Evolutionary conservation across 2,113 vertebrate genomes (phyloP).

Genomic region (Tamias sibiricus): DNA sequence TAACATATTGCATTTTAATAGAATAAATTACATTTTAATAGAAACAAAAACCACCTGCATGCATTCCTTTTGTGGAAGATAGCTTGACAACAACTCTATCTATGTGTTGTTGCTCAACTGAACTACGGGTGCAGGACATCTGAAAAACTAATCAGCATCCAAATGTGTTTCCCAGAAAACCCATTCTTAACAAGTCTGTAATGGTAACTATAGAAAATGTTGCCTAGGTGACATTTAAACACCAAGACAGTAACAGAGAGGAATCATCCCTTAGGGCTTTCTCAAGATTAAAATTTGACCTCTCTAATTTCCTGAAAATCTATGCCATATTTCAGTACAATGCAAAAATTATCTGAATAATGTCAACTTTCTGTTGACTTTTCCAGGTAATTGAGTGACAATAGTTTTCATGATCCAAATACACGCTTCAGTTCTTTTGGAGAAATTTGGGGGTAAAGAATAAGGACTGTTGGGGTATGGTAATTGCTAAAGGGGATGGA

Average conservation of each 20-base stretch:
- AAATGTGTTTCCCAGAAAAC: conserved; percentile 63
- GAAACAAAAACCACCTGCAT: neutral
- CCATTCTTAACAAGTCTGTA: neutral
- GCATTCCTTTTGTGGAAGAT: neutral
- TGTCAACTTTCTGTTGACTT: neutral
- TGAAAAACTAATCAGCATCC: conserved; percentile 65
- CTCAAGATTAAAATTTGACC: conserved; percentile 23
- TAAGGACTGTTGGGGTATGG: neutral
- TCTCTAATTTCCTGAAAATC: conserved; percentile 22
- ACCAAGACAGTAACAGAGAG: conserved; percentile 31
- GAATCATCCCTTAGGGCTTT: neutral
- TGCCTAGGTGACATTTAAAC: conserved; percentile 59
- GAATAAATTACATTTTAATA: conserved; percentile 29
- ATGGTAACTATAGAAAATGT: conserved; percentile 19
- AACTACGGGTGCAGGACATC: neutral
- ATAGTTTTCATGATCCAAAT: neutral
- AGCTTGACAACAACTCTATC: neutral
- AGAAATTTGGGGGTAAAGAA: neutral
- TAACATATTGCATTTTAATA: neutral
- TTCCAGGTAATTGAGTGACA: conserved; percentile 1
- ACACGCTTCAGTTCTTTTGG: neutral
- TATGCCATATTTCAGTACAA: neutral
- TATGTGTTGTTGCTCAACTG: neutral
- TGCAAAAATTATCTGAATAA: neutral
- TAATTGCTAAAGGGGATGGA: neutral